These are phyloP conservation scores for Caradrina kadenii DNA, from an alignment of 2,888 invertebrate species.

Conservation along the genomic window DNA sequence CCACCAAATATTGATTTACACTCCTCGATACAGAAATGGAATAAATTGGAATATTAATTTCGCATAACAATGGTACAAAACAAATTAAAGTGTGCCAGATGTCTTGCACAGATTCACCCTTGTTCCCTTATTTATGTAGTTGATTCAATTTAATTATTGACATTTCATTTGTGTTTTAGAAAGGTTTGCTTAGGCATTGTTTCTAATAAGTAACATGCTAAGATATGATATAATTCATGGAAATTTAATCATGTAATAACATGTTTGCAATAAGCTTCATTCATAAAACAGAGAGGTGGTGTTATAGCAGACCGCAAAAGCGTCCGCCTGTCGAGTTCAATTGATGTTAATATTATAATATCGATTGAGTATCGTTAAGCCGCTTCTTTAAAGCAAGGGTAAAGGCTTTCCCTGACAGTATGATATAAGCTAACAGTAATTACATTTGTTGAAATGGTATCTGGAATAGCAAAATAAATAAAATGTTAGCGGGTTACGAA, in stretches of 20 bases:
- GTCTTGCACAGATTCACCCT: conserved; percentile 83
- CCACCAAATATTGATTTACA: conserved; percentile 87
- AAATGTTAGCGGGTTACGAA: conserved; percentile 16
- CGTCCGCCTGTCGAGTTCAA: background rate
- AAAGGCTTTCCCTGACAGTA: background rate
- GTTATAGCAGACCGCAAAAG: conserved; percentile 4
- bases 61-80: conserved; percentile 88
- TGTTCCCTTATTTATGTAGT: conserved; percentile 82
- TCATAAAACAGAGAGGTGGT: background rate
- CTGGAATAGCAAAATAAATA: conserved; percentile 8
- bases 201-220: conserved; percentile 11
- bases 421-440: conserved; percentile 16
- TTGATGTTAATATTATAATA: conserved; percentile 2
- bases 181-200: conserved; percentile 6
- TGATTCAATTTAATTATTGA: conserved; percentile 80
- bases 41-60: conserved; percentile 91
- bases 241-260: background rate
- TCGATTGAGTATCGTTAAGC: conserved; percentile 15
- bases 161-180: conserved; percentile 66
- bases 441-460: conserved; percentile 17
- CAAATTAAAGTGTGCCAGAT: conserved; percentile 90
- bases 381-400: conserved; percentile 2
- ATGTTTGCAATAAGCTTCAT: background rate
- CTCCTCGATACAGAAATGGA: conserved; percentile 88
- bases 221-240: background rate